Evolutionary conservation across 2,888 invertebrate species (phyloP).

Genomic region (Neoascia interrupta): DNA sequence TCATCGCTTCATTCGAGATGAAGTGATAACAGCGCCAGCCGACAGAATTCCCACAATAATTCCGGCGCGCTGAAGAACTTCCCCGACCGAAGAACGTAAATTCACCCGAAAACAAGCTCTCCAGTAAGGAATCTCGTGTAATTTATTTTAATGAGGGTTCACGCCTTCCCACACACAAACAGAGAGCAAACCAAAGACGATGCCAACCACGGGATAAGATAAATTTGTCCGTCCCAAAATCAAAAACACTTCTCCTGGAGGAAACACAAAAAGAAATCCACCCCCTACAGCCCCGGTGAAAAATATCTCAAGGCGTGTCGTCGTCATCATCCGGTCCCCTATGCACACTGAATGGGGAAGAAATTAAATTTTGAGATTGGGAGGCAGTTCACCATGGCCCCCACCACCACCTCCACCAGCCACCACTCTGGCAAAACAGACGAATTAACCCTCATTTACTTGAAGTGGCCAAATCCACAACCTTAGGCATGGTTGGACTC

Average conservation of each 20-base stretch:
- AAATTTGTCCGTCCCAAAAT: constrained; percentile 61
- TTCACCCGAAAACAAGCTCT: constrained; percentile 42
- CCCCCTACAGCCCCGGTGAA: too few species aligned
- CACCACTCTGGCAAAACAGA: background rate
- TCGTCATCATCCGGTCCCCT: too few species aligned
- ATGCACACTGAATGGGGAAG: background rate
- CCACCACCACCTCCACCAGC: too few species aligned
- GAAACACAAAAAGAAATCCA: constrained; percentile 33
- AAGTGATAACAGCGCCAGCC: constrained; percentile 67
- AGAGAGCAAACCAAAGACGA: constrained; percentile 11
- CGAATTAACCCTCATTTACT: constrained; percentile 51
- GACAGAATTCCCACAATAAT: constrained; percentile 66
- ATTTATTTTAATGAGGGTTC: constrained; percentile 68
- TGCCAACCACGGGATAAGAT: constrained; percentile 36
- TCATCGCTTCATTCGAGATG: constrained; percentile 61
- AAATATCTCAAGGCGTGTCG: too few species aligned
- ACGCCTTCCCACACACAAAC: constrained; percentile 43
- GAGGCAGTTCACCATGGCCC: too few species aligned
- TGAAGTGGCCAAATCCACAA: constrained; percentile 30
- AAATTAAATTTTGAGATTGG: constrained; percentile 41
- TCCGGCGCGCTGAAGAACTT: constrained; percentile 41
- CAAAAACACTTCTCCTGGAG: constrained; percentile 49
- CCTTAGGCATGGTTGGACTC: background rate
- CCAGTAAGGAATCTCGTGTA: constrained; percentile 51
- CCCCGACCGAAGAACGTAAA: constrained; percentile 45